Evolutionary conservation across 2,113 vertebrate genomes (phyloP).

Genomic region (Bambusicola thoracicus): DNA sequence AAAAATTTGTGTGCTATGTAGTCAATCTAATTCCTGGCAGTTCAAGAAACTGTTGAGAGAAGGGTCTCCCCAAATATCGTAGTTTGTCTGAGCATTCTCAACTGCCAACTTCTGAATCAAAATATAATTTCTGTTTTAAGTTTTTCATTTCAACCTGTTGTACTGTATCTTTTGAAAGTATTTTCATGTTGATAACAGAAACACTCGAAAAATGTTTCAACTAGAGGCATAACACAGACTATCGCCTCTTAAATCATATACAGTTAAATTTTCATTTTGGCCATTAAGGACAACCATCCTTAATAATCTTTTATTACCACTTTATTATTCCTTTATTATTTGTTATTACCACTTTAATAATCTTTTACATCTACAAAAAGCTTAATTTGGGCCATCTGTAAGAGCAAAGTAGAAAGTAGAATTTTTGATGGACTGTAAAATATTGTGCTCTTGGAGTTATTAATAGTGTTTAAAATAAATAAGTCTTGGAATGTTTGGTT

Average conservation of each 20-base stretch:
- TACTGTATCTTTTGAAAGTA: constrained; percentile 48
- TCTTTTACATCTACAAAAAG: not conserved
- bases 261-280: not conserved
- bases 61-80: not conserved
- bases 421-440: not conserved
- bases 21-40: constrained; percentile 10
- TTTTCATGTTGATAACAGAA: constrained; percentile 52
- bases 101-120: constrained; percentile 41
- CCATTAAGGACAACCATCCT: constrained; percentile 29
- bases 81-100: constrained; percentile 18
- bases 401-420: not conserved
- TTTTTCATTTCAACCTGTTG: constrained; percentile 27
- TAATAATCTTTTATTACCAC: not conserved
- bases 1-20: not conserved
- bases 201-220: constrained; percentile 48
- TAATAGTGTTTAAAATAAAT: not conserved
- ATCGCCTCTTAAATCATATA: constrained; percentile 28
- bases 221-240: constrained; percentile 13
- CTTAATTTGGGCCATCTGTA: not conserved
- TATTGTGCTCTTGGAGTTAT: not conserved
- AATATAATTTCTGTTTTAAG: constrained; percentile 13
- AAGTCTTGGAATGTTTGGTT: not conserved
- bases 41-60: not conserved
- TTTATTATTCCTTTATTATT: too few species aligned
- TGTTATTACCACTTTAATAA: not conserved